Conservation (phyloP, 2,797 vertebrate genomes). For the Taenioides sp. region DNA sequence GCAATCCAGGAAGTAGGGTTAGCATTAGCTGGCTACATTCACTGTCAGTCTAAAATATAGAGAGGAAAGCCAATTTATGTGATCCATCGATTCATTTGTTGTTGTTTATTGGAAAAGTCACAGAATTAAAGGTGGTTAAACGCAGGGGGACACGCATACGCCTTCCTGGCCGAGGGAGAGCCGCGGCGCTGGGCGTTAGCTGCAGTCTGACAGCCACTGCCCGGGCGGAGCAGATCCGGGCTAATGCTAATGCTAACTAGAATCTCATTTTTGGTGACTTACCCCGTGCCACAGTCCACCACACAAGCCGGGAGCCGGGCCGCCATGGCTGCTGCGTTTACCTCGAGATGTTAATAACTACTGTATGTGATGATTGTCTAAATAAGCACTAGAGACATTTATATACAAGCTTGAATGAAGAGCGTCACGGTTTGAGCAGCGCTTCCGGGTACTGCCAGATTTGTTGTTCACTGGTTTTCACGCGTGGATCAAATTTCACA, state of each 20-base stretch:
- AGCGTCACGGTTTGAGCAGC: constrained; percentile 26
- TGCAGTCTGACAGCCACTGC: constrained; percentile 54
- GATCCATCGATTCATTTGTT: neutral
- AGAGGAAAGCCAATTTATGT: neutral
- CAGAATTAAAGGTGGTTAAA: neutral
- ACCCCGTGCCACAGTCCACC: constrained; percentile 89
- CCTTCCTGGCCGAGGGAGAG: constrained; percentile 1
- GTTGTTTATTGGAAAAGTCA: neutral
- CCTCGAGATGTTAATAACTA: neutral
- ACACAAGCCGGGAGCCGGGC: constrained; percentile 87
- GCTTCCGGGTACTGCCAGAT: constrained; percentile 61
- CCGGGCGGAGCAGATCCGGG: constrained; percentile 31
- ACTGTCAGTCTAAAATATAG: neutral
- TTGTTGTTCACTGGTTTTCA: constrained; percentile 30
- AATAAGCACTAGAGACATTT: neutral
- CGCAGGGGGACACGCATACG: fast-evolving
- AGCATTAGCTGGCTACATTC: constrained; percentile 33
- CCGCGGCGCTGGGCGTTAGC: constrained; percentile 62
- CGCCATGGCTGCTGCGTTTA: constrained; percentile 59
- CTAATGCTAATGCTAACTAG: constrained; percentile 55
- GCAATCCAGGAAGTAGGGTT: constrained; percentile 59
- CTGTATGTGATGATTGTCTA: neutral
- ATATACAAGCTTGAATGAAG: constrained; percentile 39
- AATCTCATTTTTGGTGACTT: constrained; percentile 20
- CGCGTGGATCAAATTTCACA: fast-evolving